A percentile compares a stretch with the other conserved stretches of the same genome.
Evolutionary conservation across 2,113 vertebrate species (phyloP).

Genomic region (Oncorhynchus kisutch): DNA sequence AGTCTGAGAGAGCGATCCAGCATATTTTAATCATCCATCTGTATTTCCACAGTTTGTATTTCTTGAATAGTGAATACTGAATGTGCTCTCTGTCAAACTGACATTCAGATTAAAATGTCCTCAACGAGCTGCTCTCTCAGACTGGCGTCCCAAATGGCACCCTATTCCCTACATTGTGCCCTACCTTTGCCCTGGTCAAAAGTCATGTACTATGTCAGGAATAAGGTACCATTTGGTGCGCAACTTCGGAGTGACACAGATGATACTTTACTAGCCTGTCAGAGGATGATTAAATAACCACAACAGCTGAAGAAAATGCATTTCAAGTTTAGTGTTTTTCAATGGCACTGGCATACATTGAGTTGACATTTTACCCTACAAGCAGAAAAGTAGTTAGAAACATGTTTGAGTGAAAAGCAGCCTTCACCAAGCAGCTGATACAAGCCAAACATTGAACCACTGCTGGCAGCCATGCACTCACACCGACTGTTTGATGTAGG

Average conservation of each 20-base stretch:
- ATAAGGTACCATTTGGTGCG: no score
- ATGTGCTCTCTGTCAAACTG: not conserved
- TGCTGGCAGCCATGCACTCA: not conserved
- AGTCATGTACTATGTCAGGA: no score
- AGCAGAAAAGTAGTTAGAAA: not conserved
- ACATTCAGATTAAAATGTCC: not conserved
- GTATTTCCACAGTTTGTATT: no score
- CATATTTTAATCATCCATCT: not conserved
- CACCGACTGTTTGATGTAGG: not conserved
- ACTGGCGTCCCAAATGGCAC: not conserved
- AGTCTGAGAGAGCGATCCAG: not conserved
- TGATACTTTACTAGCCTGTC: no score
- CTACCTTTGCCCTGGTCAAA: no score
- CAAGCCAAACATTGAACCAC: not conserved
- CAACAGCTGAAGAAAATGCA: no score
- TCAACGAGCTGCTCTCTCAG: not conserved
- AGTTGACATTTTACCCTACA: not conserved
- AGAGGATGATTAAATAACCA: no score
- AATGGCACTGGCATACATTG: not conserved
- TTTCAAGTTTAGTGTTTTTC: not conserved
- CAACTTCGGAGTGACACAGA: no score
- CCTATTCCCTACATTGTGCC: not conserved
- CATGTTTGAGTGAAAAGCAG: not conserved
- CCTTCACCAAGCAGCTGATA: not conserved
- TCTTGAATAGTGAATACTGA: not conserved